A percentile compares a stretch with the other conserved stretches of the same genome.
Conservation (phyloP, 2,888 invertebrate genomes). For the Eupithecia inturbata region DNA sequence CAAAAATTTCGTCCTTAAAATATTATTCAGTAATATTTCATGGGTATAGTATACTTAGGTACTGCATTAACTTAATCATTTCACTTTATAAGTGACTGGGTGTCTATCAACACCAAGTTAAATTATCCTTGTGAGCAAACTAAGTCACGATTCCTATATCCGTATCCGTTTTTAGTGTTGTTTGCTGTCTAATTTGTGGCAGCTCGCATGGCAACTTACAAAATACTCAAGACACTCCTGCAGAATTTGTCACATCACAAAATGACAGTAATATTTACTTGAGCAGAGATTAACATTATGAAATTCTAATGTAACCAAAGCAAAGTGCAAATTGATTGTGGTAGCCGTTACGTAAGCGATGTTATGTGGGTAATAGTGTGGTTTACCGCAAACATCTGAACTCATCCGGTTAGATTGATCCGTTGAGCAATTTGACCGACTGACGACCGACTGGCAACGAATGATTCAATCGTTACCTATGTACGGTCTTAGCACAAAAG, state of each 20-base stretch:
- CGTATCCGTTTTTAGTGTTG: neutral
- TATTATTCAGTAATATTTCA: neutral
- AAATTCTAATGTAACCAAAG: slow-evolving; percentile 37
- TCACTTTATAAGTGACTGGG: neutral
- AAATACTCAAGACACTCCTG: neutral
- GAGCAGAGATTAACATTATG: slow-evolving; percentile 27
- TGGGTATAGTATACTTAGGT: no score
- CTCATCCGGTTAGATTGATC: slow-evolving; percentile 31
- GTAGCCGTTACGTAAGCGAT: slow-evolving; percentile 36
- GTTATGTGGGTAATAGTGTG: slow-evolving; percentile 35
- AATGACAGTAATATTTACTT: slow-evolving; percentile 1
- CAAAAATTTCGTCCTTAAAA: neutral
- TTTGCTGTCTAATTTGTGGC: neutral
- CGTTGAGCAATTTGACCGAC: slow-evolving; percentile 33
- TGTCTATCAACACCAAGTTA: neutral
- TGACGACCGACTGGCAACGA: slow-evolving; percentile 6
- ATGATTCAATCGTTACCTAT: slow-evolving; percentile 13
- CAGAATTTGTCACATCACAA: neutral
- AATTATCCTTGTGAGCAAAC: neutral
- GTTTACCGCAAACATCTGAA: slow-evolving; percentile 37
- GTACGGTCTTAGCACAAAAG: slow-evolving; percentile 1
- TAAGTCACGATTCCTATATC: neutral
- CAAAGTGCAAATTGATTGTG: slow-evolving; percentile 42
- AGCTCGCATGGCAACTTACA: neutral
- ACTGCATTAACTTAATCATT: neutral